A percentile compares a stretch with the other conserved stretches of the same genome.
phyloP scores from a whole-genome alignment of 37 sponge, comb jelly and placozoan genomes.

The Oscarella lobularis region DNA sequence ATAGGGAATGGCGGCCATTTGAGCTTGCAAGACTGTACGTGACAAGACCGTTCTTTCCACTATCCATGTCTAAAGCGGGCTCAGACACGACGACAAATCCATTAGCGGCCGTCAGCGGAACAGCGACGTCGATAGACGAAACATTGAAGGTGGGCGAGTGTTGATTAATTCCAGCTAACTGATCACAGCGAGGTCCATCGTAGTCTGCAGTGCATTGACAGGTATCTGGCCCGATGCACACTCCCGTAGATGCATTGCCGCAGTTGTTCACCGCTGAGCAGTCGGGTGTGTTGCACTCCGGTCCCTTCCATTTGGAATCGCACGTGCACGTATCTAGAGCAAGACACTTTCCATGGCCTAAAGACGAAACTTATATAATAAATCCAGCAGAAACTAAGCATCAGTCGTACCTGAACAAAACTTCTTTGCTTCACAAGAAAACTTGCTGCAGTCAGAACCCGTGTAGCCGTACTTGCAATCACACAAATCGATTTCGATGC shows the following conservation, averaged over 20 bases:
- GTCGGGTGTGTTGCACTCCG: background rate
- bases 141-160: background rate
- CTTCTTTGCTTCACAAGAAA: background rate
- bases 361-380: background rate
- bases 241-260: background rate
- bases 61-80: background rate
- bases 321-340: background rate
- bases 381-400: background rate
- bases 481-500: background rate
- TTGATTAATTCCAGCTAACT: background rate
- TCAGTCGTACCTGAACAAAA: background rate
- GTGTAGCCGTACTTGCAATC: background rate
- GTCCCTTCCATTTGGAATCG: background rate
- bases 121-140: background rate
- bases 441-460: background rate
- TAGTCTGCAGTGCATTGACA: background rate
- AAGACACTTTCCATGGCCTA: background rate
- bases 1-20: background rate
- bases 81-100: background rate
- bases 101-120: background rate
- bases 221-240: background rate
- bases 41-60: background rate
- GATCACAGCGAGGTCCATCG: background rate
- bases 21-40: background rate
- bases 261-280: background rate